These are phyloP conservation scores for Trialeurodes vaporariorum DNA, from an alignment of 1,140 invertebrate species.

Conservation along the genomic window DNA sequence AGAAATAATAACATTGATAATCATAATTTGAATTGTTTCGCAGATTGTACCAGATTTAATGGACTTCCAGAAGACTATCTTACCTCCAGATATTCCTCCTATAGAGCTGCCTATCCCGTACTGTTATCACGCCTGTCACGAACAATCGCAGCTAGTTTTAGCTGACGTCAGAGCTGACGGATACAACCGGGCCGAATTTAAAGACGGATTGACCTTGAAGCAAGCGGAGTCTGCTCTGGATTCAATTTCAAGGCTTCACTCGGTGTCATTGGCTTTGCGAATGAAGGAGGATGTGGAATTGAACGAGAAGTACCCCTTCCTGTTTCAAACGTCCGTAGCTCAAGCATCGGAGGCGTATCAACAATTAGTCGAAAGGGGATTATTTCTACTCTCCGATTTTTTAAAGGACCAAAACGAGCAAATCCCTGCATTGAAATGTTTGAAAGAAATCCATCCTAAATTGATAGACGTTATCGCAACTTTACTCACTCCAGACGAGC, in stretches of 20 bases:
- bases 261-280: conserved; percentile 51
- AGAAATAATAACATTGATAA: too few relatives aligned
- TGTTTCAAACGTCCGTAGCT: conserved; percentile 51
- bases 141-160: conserved; percentile 38
- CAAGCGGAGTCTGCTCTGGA: conserved; percentile 51
- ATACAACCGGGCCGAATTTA: conserved; percentile 46
- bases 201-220: conserved; percentile 49
- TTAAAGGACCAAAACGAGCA: conserved; percentile 40
- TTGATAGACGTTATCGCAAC: conserved; percentile 50
- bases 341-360: conserved; percentile 63
- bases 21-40: too few relatives aligned
- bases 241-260: conserved; percentile 56
- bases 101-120: conserved; percentile 40
- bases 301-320: conserved; percentile 52
- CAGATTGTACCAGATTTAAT: conserved; percentile 51
- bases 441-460: conserved; percentile 41
- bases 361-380: conserved; percentile 55
- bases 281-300: conserved; percentile 44
- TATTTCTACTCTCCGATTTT: conserved; percentile 57
- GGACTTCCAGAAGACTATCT: conserved; percentile 38
- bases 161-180: conserved; percentile 44
- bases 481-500: conserved; percentile 49
- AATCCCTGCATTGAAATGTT: conserved; percentile 39
- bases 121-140: conserved; percentile 42
- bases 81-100: conserved; percentile 22